Conservation (phyloP, 2,113 vertebrate species). For the Castor canadensis region DNA sequence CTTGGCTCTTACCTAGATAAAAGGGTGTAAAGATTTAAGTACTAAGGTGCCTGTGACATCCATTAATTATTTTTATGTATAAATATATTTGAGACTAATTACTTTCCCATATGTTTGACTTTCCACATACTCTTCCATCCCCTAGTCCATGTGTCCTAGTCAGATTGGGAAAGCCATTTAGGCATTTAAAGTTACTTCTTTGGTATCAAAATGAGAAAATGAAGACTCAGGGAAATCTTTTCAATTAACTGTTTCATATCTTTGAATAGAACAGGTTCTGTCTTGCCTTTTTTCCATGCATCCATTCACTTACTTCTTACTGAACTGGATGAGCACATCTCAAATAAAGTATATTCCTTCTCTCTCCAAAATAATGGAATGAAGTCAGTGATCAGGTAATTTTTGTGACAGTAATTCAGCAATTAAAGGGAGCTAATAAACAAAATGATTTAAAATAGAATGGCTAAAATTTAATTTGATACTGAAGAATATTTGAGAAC, state of each 20-base stretch:
- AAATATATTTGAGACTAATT: background rate
- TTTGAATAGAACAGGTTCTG: background rate
- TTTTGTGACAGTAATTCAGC: conserved; percentile 59
- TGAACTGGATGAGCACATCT: background rate
- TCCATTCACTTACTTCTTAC: background rate
- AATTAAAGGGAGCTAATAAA: conserved; percentile 4
- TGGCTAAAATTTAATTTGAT: background rate
- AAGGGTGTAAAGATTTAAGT: background rate
- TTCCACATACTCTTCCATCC: background rate
- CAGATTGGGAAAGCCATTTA: background rate
- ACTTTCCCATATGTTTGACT: background rate
- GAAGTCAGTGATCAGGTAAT: conserved; percentile 54
- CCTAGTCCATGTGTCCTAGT: background rate
- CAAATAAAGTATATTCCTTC: conserved; percentile 3
- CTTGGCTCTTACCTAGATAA: conserved; percentile 54
- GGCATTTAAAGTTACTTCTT: conserved; percentile 58
- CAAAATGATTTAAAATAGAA: conserved; percentile 44
- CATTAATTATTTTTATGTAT: conserved; percentile 49
- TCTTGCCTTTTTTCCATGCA: background rate
- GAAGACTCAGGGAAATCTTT: background rate
- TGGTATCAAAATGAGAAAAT: background rate
- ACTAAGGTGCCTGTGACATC: background rate
- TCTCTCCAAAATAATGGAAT: conserved; percentile 27
- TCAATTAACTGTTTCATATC: conserved; percentile 42
- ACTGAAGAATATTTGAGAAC: background rate